Conservation (phyloP, 1,140 invertebrate genomes). For the Eurosta solidaginis region DNA sequence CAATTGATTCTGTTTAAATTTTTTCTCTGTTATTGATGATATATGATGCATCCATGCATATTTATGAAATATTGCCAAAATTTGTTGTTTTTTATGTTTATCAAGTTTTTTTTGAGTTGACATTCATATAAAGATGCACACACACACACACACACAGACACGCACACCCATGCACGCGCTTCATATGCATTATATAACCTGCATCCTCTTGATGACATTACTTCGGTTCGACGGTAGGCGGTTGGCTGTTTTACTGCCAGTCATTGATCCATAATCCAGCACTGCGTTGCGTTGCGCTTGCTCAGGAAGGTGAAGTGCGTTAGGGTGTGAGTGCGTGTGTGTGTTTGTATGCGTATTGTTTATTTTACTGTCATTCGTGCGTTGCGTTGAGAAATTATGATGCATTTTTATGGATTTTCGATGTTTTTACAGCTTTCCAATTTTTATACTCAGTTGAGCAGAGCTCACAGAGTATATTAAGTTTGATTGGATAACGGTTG, state of each 20-base stretch:
- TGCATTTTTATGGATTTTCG: slow-evolving; percentile 60
- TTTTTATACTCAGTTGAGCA: no score
- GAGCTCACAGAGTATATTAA: no score
- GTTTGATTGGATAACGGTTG: no score
- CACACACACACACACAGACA: background rate
- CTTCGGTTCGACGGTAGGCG: no score
- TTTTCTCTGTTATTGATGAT: background rate
- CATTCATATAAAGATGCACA: background rate
- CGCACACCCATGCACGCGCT: background rate
- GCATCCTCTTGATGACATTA: background rate
- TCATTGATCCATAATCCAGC: slow-evolving; percentile 17
- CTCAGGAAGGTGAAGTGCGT: slow-evolving; percentile 11
- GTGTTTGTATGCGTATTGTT: no score
- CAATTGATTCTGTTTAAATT: slow-evolving; percentile 20
- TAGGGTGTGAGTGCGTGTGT: background rate
- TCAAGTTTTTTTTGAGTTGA: slow-evolving; percentile 17
- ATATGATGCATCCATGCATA: slow-evolving; percentile 27
- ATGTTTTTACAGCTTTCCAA: slow-evolving; percentile 52
- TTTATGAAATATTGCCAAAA: slow-evolving; percentile 28
- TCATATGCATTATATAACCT: background rate
- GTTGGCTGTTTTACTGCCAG: background rate
- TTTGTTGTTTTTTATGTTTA: background rate
- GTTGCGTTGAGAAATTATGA: slow-evolving; percentile 49
- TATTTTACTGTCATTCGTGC: background rate
- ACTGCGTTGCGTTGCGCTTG: background rate